phyloP scores from a whole-genome alignment of 2,797 vertebrate species.

The Rhabdomys pumilio region DNA sequence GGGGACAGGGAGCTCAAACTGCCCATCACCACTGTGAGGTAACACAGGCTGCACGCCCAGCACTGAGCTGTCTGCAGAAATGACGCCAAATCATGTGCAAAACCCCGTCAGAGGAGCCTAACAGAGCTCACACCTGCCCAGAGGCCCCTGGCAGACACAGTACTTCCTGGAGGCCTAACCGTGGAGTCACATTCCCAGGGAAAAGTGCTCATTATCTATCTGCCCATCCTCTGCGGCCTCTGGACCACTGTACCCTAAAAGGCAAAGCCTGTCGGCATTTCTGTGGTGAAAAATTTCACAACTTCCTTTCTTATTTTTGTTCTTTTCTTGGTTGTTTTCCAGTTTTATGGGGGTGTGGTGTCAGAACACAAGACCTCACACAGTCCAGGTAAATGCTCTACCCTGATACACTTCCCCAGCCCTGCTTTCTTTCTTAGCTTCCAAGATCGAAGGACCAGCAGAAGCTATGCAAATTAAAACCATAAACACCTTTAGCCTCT shows the following conservation, averaged over 20 bases:
- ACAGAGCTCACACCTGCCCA: not conserved
- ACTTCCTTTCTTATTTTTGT: not conserved
- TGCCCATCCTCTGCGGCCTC: not conserved
- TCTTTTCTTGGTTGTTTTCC: not conserved
- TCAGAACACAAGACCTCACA: not conserved
- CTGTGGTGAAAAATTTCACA: not conserved
- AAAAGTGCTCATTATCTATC: not conserved
- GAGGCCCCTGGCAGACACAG: not conserved
- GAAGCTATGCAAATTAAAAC: not conserved
- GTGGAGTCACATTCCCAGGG: not conserved
- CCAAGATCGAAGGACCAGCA: not conserved
- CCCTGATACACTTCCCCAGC: not conserved
- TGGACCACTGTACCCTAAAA: not conserved
- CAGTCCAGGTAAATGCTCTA: not conserved
- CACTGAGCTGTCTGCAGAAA: not conserved
- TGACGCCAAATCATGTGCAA: not conserved
- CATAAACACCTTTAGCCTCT: not conserved
- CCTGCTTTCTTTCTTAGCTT: not conserved
- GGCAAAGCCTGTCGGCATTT: too few species aligned
- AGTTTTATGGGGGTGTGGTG: not conserved
- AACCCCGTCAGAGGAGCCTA: not conserved
- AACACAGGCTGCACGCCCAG: not conserved
- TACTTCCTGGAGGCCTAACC: not conserved
- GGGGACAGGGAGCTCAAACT: not conserved
- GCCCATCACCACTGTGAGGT: too few species aligned